phyloP scores from a whole-genome alignment of 2,797 vertebrate species.

The Odontamblyopus rebecca region DNA sequence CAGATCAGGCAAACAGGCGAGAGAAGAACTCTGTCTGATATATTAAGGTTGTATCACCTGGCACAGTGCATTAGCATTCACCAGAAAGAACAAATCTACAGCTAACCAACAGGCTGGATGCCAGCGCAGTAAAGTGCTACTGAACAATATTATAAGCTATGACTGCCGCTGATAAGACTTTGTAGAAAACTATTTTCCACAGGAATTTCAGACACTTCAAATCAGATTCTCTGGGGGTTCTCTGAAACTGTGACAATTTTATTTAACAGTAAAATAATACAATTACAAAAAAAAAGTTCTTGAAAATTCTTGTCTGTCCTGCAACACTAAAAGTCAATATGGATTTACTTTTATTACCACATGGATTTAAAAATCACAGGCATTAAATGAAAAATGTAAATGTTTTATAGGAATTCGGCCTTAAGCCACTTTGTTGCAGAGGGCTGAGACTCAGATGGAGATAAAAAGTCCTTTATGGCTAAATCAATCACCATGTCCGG shows the following conservation, averaged over 20 bases:
- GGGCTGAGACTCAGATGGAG: constrained; percentile 9
- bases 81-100: constrained; percentile 4
- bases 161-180: constrained; percentile 21
- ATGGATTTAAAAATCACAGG: constrained; percentile 11
- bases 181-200: constrained; percentile 17
- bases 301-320: neutral
- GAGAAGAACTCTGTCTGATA: constrained; percentile 28
- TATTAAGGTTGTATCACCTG: constrained; percentile 34
- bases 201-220: constrained; percentile 12
- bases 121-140: constrained; percentile 4
- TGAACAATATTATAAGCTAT: constrained; percentile 17
- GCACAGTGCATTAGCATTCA: constrained; percentile 20
- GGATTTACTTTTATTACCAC: neutral
- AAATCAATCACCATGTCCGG: constrained; percentile 20
- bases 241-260: constrained; percentile 31
- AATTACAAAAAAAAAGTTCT: constrained; percentile 8
- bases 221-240: constrained; percentile 28
- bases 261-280: constrained; percentile 42
- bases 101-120: constrained; percentile 4
- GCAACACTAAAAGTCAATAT: constrained; percentile 17
- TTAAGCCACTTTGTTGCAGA: neutral
- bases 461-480: constrained; percentile 21
- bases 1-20: constrained; percentile 9
- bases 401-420: constrained; percentile 11
- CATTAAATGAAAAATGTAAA: constrained; percentile 1